Percentiles rank a stretch among this genome's conserved stretches.
Evolutionary conservation across 2,797 vertebrate species (phyloP).

Genomic region (Crenuchus spilurus): DNA sequence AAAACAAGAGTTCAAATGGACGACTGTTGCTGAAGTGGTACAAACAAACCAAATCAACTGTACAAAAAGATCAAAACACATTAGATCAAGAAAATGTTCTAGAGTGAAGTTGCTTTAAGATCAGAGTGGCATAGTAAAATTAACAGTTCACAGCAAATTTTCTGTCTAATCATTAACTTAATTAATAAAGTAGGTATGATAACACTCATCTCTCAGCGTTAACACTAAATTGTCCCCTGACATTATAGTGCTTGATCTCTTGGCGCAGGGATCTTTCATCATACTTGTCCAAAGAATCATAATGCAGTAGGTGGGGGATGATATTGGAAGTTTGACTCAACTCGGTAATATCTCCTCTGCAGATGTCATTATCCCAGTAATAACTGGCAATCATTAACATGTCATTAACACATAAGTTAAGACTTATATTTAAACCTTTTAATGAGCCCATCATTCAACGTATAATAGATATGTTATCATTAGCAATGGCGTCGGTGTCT

Average conservation of each 20-base stretch:
- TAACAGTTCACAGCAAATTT: not conserved
- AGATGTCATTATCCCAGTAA: conserved; percentile 77
- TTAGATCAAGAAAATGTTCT: too few species aligned
- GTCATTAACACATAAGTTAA: conserved; percentile 82
- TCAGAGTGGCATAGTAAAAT: not conserved
- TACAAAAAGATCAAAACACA: not conserved
- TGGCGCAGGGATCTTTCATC: conserved; percentile 32
- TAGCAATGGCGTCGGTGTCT: conserved; percentile 77
- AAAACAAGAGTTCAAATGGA: conserved; percentile 15
- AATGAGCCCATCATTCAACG: conserved; percentile 81
- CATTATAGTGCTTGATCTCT: conserved; percentile 29
- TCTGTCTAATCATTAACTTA: conserved; percentile 1
- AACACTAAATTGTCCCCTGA: conserved; percentile 44
- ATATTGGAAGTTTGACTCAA: conserved; percentile 76
- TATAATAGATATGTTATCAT: conserved; percentile 80
- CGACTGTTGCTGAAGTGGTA: conserved; percentile 2
- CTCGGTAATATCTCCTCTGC: conserved; percentile 66
- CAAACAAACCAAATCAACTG: not conserved
- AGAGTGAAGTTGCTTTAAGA: not conserved
- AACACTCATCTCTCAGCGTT: conserved; percentile 40
- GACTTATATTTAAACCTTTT: conserved; percentile 81
- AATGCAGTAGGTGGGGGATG: conserved; percentile 53
- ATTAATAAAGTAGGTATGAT: conserved; percentile 35
- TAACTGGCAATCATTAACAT: conserved; percentile 83
- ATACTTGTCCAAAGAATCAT: conserved; percentile 27